These are phyloP conservation scores for Seira ritae DNA, from an alignment of 2,888 invertebrate genomes.

Conservation along the genomic window DNA sequence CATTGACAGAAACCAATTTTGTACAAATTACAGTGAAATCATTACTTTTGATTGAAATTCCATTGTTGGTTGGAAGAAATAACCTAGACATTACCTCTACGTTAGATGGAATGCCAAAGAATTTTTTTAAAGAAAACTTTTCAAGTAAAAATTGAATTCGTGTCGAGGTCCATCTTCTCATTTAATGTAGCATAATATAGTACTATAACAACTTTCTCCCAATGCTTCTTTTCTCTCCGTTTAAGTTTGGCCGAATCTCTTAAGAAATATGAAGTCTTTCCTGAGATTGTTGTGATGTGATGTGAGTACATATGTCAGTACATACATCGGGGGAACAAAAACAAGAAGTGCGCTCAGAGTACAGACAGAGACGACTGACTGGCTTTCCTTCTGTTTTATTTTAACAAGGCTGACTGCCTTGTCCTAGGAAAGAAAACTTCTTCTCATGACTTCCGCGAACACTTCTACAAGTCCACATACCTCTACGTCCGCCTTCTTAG, in stretches of 20 bases:
- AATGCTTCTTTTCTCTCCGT: too few species aligned
- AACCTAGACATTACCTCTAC: too few species aligned
- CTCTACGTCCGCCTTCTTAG: background rate
- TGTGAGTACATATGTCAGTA: too few species aligned
- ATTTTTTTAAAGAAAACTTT: background rate
- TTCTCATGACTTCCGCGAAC: background rate
- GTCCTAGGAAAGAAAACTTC: background rate
- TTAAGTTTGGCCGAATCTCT: too few species aligned
- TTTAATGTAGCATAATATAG: background rate
- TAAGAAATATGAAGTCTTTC: too few species aligned
- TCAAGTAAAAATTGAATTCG: background rate
- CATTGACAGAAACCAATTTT: constrained; percentile 10
- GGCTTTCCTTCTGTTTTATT: background rate
- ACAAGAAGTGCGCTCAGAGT: background rate
- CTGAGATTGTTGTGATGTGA: too few species aligned
- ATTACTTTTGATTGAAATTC: background rate
- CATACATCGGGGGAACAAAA: background rate
- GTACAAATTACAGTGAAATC: background rate
- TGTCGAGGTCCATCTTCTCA: background rate
- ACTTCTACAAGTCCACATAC: background rate
- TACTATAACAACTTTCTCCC: background rate
- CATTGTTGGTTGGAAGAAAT: background rate
- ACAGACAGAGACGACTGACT: background rate
- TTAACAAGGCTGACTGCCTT: background rate
- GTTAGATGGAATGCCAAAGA: background rate